Evolutionary conservation across 2,113 vertebrate species (phyloP).

Genomic region (Saiga tatarica): DNA sequence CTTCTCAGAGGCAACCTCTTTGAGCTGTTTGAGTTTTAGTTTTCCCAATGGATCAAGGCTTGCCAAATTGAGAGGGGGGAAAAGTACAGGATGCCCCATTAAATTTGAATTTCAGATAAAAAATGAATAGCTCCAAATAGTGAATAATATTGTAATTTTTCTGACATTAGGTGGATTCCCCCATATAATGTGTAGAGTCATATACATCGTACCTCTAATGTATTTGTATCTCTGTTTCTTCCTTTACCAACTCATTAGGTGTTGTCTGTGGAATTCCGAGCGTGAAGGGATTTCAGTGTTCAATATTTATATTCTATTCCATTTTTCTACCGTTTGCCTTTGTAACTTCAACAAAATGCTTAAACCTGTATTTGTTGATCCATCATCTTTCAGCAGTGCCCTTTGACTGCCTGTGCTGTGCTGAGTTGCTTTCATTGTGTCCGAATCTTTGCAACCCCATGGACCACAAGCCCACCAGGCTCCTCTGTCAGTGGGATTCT

Average conservation of each 20-base stretch:
- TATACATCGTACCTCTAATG: background rate
- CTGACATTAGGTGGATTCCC: background rate
- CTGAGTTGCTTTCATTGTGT: background rate
- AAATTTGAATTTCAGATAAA: background rate
- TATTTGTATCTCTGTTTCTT: background rate
- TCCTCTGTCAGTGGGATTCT: background rate
- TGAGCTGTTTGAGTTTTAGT: background rate
- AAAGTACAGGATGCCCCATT: background rate
- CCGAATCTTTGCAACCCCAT: background rate
- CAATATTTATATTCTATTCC: background rate
- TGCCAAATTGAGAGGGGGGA: background rate
- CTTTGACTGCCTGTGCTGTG: background rate
- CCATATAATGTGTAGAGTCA: background rate
- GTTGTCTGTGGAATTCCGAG: background rate
- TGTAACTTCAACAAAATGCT: constrained; percentile 19
- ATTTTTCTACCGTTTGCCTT: background rate
- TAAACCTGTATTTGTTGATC: background rate
- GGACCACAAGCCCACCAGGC: background rate
- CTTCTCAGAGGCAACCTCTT: background rate
- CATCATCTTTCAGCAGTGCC: background rate
- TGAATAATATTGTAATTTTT: background rate
- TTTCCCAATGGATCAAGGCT: background rate
- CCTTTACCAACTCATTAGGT: background rate
- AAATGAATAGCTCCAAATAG: background rate
- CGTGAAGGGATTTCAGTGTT: background rate